Evolutionary conservation across 2,888 invertebrate species (phyloP).

Genomic region (Nasonia oneida): DNA sequence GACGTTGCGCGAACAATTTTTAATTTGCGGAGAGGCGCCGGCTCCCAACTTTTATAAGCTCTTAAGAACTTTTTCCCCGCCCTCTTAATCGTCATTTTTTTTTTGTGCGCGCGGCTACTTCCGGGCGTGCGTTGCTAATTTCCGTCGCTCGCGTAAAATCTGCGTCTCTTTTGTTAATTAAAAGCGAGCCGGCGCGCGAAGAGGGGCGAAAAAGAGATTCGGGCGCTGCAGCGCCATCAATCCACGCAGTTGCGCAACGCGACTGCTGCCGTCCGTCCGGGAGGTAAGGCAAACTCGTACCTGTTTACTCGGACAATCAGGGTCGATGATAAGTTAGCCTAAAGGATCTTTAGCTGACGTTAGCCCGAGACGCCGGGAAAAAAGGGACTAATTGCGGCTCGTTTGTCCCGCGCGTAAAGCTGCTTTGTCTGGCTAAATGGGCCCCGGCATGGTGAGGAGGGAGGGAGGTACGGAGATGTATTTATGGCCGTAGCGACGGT

Average conservation of each 20-base stretch:
- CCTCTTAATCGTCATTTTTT: slow-evolving; percentile 28
- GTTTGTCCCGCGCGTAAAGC: slow-evolving; percentile 43
- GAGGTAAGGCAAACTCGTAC: not conserved
- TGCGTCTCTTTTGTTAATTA: slow-evolving; percentile 40
- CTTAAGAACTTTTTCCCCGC: slow-evolving; percentile 11
- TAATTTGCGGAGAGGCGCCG: slow-evolving; percentile 26
- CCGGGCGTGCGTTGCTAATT: slow-evolving; percentile 50
- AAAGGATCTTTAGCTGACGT: slow-evolving; percentile 25
- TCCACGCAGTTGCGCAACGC: no score
- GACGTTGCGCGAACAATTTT: slow-evolving; percentile 27
- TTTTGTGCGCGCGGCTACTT: not conserved
- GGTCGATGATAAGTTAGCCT: slow-evolving; percentile 46
- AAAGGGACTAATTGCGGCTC: slow-evolving; percentile 55
- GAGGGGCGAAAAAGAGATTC: not conserved
- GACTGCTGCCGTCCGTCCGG: no score
- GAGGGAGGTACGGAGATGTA: not conserved
- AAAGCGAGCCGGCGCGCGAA: not conserved
- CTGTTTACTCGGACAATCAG: slow-evolving; percentile 54
- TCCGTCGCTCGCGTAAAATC: slow-evolving; percentile 22
- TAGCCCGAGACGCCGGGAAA: not conserved
- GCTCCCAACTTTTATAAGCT: slow-evolving; percentile 22
- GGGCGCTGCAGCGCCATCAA: no score
- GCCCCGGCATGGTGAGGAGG: not conserved
- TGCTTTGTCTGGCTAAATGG: slow-evolving; percentile 30
- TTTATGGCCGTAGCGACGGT: slow-evolving; percentile 39